phyloP scores from a whole-genome alignment of 2,113 vertebrate species.

The Struthidea cinerea region DNA sequence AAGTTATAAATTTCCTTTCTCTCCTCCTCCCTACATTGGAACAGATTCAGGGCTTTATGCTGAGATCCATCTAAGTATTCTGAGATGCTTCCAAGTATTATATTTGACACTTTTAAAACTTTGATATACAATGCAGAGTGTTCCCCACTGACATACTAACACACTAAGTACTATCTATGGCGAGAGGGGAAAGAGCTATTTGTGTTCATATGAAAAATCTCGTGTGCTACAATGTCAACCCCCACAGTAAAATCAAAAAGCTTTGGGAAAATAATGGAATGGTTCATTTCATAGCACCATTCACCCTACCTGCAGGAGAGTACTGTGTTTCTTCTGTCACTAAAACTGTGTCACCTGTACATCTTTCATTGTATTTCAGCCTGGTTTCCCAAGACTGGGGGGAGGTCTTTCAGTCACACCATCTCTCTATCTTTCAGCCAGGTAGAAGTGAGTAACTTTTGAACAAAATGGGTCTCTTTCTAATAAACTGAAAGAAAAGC shows the following conservation, averaged over 20 bases:
- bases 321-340: not conserved
- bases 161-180: not conserved
- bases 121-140: not conserved
- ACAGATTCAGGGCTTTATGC: not conserved
- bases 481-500: not conserved
- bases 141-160: not conserved
- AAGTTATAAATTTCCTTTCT: not conserved
- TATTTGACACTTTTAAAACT: not conserved
- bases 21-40: not conserved
- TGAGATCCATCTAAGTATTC: not conserved
- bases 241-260: not conserved
- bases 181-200: not conserved
- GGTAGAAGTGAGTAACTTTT: not conserved
- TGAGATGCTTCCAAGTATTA: not conserved
- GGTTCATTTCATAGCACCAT: not conserved
- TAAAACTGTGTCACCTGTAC: not conserved
- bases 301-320: not conserved
- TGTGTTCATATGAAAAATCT: not conserved
- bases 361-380: not conserved
- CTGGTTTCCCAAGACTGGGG: not conserved
- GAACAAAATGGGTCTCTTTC: not conserved
- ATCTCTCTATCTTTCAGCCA: not conserved
- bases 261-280: not conserved
- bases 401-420: not conserved
- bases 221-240: not conserved